These are phyloP conservation scores for Globia sparganii DNA, from an alignment of 2,888 invertebrate genomes.

Conservation along the genomic window DNA sequence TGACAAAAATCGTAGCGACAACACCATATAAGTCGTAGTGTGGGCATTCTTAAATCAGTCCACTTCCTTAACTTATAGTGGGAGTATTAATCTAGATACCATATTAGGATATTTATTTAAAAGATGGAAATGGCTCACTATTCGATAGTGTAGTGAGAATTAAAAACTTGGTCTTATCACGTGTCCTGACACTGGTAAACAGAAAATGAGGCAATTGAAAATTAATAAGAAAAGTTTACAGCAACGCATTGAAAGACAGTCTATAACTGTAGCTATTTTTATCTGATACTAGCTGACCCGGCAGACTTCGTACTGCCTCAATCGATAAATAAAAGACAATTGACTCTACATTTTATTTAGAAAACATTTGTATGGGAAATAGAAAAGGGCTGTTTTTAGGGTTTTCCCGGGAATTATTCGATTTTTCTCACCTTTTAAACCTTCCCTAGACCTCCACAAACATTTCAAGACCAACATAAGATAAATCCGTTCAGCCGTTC, in stretches of 20 bases:
- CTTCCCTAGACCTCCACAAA: no score
- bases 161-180: neutral
- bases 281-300: no score
- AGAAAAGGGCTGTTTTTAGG: no score
- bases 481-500: no score
- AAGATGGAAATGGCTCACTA: conserved; percentile 4
- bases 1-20: conserved; percentile 26
- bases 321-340: no score
- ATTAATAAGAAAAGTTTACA: neutral
- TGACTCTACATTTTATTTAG: no score
- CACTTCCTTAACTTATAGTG: conserved; percentile 40
- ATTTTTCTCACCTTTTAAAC: no score
- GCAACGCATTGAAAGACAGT: neutral
- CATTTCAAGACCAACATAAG: no score
- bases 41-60: conserved; percentile 51
- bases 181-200: neutral
- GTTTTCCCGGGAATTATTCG: no score
- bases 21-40: conserved; percentile 32
- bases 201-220: neutral
- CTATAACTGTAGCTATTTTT: no score
- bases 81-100: conserved; percentile 43
- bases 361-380: no score
- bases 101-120: conserved; percentile 33
- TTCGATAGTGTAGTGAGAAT: conserved; percentile 2
- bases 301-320: no score